Percentiles rank a stretch among this genome's conserved stretches.
These are phyloP conservation scores for Pycnonotus jocosus DNA, from an alignment of 2,113 vertebrate species.

Conservation along the genomic window DNA sequence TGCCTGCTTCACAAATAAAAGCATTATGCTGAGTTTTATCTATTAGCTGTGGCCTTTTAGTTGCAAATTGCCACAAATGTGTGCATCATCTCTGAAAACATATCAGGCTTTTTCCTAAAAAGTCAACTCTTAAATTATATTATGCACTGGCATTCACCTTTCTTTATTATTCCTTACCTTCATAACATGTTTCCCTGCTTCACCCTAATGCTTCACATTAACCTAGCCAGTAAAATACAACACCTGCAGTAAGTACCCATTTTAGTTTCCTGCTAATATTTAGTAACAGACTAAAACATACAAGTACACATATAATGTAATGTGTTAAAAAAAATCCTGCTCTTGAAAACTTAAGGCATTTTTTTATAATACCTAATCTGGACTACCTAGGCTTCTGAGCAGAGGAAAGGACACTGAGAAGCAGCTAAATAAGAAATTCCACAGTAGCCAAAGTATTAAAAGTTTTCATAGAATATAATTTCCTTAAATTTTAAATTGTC, in stretches of 20 bases:
- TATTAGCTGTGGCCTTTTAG: neutral
- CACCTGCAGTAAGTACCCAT: neutral
- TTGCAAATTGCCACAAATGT: neutral
- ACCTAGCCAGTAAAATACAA: neutral
- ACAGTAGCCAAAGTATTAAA: neutral
- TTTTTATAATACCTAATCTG: neutral
- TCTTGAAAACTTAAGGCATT: neutral
- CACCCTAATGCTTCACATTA: neutral
- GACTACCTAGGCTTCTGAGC: neutral
- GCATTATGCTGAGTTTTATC: neutral
- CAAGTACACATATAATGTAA: neutral
- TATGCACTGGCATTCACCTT: neutral
- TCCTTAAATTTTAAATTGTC: neutral
- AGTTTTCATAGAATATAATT: neutral
- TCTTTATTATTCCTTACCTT: neutral
- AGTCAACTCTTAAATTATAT: neutral
- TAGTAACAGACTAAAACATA: neutral
- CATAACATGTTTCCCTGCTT: neutral
- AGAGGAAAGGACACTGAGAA: neutral
- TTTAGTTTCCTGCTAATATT: neutral
- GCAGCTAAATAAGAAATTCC: neutral
- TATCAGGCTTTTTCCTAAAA: neutral
- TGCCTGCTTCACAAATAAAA: neutral
- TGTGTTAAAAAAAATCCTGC: neutral
- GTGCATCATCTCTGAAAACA: neutral